These are phyloP conservation scores for Neoniphon sammara DNA, from an alignment of 2,797 vertebrate species.

Conservation along the genomic window DNA sequence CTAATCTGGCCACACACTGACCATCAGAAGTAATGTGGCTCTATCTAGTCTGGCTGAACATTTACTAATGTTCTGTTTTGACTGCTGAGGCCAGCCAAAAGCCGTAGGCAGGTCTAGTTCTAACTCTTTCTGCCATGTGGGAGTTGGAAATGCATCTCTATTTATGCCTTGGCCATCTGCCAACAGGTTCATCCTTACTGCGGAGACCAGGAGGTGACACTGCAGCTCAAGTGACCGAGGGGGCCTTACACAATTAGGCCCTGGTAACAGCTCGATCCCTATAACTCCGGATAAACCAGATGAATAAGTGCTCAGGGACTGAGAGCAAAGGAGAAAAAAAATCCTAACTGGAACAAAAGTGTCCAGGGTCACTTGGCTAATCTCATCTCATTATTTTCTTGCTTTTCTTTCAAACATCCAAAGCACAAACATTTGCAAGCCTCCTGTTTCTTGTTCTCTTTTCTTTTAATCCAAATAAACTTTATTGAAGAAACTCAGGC, in stretches of 20 bases:
- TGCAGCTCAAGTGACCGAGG: conserved; percentile 48
- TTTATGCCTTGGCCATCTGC: conserved; percentile 71
- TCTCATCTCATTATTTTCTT: conserved; percentile 34
- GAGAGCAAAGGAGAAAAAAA: not conserved
- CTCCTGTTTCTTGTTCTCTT: conserved; percentile 14
- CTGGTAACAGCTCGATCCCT: conserved; percentile 53
- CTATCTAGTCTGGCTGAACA: conserved; percentile 57
- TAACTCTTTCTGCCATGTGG: conserved; percentile 64
- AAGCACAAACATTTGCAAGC: conserved; percentile 8
- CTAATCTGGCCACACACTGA: conserved; percentile 49
- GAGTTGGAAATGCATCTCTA: conserved; percentile 74
- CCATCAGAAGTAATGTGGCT: conserved; percentile 57
- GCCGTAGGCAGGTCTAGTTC: conserved; percentile 46
- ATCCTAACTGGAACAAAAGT: conserved; percentile 23
- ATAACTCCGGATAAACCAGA: conserved; percentile 50
- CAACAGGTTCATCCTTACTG: conserved; percentile 61
- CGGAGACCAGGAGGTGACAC: conserved; percentile 63
- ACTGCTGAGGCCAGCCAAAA: conserved; percentile 49
- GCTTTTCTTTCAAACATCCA: conserved; percentile 14
- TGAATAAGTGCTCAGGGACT: conserved; percentile 39
- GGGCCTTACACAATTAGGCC: conserved; percentile 63
- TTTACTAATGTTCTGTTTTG: conserved; percentile 57
- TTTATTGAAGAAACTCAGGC: not conserved
- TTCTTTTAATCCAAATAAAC: conserved; percentile 18
- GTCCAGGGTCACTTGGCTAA: conserved; percentile 6